These are phyloP conservation scores for Mormoops blainvillei DNA, from an alignment of 2,113 vertebrate genomes.

Conservation along the genomic window DNA sequence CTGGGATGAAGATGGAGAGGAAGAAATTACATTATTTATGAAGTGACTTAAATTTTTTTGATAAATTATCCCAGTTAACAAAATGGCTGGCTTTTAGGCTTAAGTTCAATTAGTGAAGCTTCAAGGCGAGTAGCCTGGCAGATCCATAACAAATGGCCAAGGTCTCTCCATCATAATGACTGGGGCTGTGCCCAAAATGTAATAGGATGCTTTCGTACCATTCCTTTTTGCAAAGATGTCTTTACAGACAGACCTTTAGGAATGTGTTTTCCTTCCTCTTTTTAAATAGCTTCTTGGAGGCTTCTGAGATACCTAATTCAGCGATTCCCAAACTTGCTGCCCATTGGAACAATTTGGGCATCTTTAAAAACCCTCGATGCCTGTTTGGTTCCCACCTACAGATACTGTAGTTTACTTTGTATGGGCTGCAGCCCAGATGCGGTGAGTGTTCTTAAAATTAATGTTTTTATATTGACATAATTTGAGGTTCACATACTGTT, in stretches of 20 bases:
- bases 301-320: constrained; percentile 9
- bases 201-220: neutral
- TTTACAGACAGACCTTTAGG: neutral
- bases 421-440: neutral
- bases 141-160: neutral
- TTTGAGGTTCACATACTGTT: neutral
- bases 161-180: neutral
- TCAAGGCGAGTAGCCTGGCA: neutral
- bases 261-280: neutral
- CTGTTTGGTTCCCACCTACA: neutral
- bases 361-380: neutral
- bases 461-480: neutral
- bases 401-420: neutral
- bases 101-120: neutral
- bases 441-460: neutral
- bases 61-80: constrained; percentile 12
- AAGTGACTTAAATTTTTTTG: neutral
- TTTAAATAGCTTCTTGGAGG: neutral
- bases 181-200: neutral
- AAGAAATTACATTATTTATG: neutral
- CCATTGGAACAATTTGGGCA: neutral
- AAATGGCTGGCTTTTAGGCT: neutral
- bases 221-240: neutral
- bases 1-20: neutral
- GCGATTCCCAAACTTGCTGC: neutral